Percentiles rank a stretch among this genome's conserved stretches.
phyloP scores from a whole-genome alignment of 1,140 invertebrate species.

The Myzus persicae region DNA sequence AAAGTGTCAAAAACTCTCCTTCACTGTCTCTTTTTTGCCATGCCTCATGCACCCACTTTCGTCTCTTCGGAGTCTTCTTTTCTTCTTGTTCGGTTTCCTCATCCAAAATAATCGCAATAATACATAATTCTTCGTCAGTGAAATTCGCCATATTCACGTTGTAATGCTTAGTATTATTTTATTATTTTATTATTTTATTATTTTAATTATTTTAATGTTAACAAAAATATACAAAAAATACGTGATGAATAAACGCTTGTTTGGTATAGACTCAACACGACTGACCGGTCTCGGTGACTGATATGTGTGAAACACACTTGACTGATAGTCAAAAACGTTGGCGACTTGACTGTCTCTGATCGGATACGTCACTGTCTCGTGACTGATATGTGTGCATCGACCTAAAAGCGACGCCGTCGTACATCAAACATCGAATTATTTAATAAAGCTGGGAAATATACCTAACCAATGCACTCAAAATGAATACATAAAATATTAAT shows the following conservation, averaged over 20 bases:
- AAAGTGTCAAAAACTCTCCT: constrained; percentile 54
- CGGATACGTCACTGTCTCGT: constrained; percentile 8
- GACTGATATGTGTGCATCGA: constrained; percentile 8
- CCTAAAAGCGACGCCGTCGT: background rate
- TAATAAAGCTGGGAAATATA: too few species aligned
- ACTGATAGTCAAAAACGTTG: constrained; percentile 37
- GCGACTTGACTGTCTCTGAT: constrained; percentile 20
- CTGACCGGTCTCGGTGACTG: constrained; percentile 18
- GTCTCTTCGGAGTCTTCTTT: background rate
- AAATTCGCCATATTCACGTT: background rate
- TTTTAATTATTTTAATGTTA: background rate
- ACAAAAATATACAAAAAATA: background rate
- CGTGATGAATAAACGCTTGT: background rate
- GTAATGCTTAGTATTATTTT: background rate
- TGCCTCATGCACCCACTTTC: background rate
- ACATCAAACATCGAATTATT: too few species aligned
- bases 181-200: background rate
- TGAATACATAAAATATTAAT: too few species aligned
- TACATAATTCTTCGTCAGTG: background rate
- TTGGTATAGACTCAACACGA: background rate
- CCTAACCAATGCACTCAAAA: too few species aligned
- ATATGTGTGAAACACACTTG: constrained; percentile 27
- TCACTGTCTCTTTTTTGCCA: constrained; percentile 36
- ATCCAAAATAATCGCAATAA: background rate
- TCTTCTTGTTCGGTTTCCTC: background rate